Percentiles rank a stretch among this genome's conserved stretches.
phyloP scores from a whole-genome alignment of 1,140 invertebrate species.

The Scaptodrosophila lebanonensis region DNA sequence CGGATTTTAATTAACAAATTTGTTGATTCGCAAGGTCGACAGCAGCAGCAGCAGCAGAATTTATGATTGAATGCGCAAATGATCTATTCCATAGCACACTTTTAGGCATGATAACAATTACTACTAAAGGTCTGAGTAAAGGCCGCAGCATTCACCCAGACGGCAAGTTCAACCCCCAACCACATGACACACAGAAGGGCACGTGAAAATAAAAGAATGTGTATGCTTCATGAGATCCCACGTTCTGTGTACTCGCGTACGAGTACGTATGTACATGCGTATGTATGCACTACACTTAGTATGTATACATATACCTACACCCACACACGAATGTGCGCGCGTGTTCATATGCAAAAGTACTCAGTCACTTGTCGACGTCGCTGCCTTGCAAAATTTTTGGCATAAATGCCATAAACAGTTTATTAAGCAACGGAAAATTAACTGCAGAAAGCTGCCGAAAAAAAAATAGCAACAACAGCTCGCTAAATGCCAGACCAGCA shows the following conservation, averaged over 20 bases:
- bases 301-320: too few species aligned
- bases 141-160: constrained; percentile 9
- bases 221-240: too few species aligned
- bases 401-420: constrained; percentile 76
- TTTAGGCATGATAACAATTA: constrained; percentile 46
- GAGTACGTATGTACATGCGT: constrained; percentile 13
- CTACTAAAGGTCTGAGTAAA: constrained; percentile 41
- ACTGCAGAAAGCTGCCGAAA: constrained; percentile 60
- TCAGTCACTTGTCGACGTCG: constrained; percentile 5
- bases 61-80: constrained; percentile 4
- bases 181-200: constrained; percentile 26
- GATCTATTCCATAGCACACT: constrained; percentile 15
- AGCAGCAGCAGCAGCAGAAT: neutral
- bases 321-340: too few species aligned
- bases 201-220: too few species aligned
- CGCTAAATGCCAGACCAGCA: constrained; percentile 35
- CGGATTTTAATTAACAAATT: constrained; percentile 31
- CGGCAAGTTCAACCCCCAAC: neutral
- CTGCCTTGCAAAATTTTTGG: constrained; percentile 58
- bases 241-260: neutral
- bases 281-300: too few species aligned
- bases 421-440: constrained; percentile 75
- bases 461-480: constrained; percentile 14
- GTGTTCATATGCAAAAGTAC: constrained; percentile 59
- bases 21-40: constrained; percentile 2